Evolutionary conservation across 2,797 vertebrate species (phyloP).

Genomic region (Chelon auratus): DNA sequence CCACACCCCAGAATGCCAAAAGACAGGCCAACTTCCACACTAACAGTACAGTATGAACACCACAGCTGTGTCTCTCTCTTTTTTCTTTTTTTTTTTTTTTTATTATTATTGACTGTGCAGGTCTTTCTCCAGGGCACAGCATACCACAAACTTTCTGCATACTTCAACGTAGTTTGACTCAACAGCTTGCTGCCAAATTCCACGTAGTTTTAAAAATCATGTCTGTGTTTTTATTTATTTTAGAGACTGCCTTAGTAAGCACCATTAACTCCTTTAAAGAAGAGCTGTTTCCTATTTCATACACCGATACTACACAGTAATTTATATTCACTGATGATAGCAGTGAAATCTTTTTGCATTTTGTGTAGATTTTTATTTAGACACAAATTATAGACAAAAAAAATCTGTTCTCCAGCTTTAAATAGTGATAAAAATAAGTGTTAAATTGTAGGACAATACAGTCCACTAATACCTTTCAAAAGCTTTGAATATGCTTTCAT

Average conservation of each 20-base stretch:
- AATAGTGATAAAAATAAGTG: not conserved
- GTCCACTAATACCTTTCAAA: not conserved
- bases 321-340: too few species aligned
- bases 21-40: constrained; percentile 66
- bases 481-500: not conserved
- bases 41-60: constrained; percentile 58
- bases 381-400: too few species aligned
- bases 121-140: constrained; percentile 25
- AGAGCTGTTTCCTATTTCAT: not conserved
- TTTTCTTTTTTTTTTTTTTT: not conserved
- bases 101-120: not conserved
- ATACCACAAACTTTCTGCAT: constrained; percentile 42
- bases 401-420: not conserved
- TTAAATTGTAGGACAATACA: not conserved
- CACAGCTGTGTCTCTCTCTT: constrained; percentile 26
- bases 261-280: not conserved
- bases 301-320: too few species aligned
- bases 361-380: too few species aligned
- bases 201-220: not conserved
- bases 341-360: too few species aligned
- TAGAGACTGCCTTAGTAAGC: too few species aligned
- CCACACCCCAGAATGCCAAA: constrained; percentile 81
- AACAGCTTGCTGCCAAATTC: not conserved
- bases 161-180: constrained; percentile 18
- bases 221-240: too few species aligned